Conservation (phyloP, 2,888 invertebrate genomes). For the Dynastes grantii region DNA sequence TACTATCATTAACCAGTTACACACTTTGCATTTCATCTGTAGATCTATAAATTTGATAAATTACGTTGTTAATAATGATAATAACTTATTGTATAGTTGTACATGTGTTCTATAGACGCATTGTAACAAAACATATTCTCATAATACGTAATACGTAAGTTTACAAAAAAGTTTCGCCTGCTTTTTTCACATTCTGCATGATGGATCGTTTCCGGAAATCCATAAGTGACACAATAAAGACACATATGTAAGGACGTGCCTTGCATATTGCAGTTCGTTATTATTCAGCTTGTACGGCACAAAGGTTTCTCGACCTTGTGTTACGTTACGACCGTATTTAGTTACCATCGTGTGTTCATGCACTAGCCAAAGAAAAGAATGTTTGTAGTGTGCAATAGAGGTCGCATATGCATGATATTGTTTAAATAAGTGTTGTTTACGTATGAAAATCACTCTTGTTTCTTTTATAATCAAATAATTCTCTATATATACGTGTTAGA, state of each 20-base stretch:
- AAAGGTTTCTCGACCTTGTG: constrained; percentile 41
- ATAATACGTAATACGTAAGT: constrained; percentile 1
- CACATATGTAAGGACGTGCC: constrained; percentile 43
- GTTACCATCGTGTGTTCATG: constrained; percentile 16
- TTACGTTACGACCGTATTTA: constrained; percentile 33
- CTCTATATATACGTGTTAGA: too few relatives aligned
- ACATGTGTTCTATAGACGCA: too few relatives aligned
- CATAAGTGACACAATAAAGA: constrained; percentile 45
- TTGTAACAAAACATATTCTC: constrained; percentile 3
- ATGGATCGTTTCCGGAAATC: constrained; percentile 40
- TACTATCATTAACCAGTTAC: too few relatives aligned
- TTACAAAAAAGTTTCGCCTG: background rate
- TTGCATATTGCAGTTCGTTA: constrained; percentile 38
- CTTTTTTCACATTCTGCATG: constrained; percentile 21
- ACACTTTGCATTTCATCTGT: too few relatives aligned
- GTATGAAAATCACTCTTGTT: too few relatives aligned
- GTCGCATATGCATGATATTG: too few relatives aligned
- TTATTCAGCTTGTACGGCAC: constrained; percentile 32
- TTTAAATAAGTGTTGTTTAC: too few relatives aligned
- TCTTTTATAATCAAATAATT: too few relatives aligned
- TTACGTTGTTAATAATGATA: too few relatives aligned
- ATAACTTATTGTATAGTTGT: too few relatives aligned
- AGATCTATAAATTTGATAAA: too few relatives aligned
- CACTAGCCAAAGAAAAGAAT: constrained; percentile 2
- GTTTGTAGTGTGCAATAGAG: too few relatives aligned